Evolutionary conservation across 2,888 invertebrate genomes (phyloP).

Genomic region (Pristionchus exspectatus): DNA sequence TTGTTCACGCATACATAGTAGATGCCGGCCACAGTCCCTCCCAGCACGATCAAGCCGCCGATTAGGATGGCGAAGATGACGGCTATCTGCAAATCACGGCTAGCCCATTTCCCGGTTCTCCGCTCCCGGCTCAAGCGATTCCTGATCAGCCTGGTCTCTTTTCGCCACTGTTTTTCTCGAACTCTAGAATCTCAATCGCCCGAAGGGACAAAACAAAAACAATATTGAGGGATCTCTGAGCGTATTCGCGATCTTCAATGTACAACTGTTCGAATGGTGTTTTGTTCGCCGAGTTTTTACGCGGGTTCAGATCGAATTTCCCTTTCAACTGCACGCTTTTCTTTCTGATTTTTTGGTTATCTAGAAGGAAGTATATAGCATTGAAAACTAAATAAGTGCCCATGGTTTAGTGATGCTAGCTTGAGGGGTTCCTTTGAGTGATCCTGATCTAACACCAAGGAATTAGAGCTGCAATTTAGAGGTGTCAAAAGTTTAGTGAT

Average conservation of each 20-base stretch:
- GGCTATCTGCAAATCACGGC: constrained; percentile 69
- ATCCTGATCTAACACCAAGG: too few relatives aligned
- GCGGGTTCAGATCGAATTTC: too few relatives aligned
- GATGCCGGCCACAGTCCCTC: constrained; percentile 68
- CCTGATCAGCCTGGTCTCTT: not conserved
- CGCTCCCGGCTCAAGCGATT: not conserved
- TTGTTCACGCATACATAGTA: constrained; percentile 55
- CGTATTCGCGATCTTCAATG: too few relatives aligned
- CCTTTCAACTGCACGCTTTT: too few relatives aligned
- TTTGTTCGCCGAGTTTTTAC: too few relatives aligned
- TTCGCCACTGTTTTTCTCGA: not conserved
- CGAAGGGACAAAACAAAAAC: not conserved
- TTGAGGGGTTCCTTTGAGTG: too few relatives aligned
- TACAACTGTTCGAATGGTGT: too few relatives aligned
- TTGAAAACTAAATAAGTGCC: too few relatives aligned
- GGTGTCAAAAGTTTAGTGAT: not conserved
- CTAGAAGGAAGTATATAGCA: too few relatives aligned
- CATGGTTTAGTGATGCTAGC: too few relatives aligned
- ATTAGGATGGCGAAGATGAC: constrained; percentile 75
- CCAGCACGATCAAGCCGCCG: constrained; percentile 70
- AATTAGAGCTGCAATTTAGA: too few relatives aligned
- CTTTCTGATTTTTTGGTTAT: too few relatives aligned
- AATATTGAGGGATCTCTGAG: not conserved
- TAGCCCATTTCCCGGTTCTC: constrained; percentile 6
- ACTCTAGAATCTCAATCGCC: not conserved